Conservation (phyloP, 1,140 invertebrate species). For the Saccostrea cuccullata region DNA sequence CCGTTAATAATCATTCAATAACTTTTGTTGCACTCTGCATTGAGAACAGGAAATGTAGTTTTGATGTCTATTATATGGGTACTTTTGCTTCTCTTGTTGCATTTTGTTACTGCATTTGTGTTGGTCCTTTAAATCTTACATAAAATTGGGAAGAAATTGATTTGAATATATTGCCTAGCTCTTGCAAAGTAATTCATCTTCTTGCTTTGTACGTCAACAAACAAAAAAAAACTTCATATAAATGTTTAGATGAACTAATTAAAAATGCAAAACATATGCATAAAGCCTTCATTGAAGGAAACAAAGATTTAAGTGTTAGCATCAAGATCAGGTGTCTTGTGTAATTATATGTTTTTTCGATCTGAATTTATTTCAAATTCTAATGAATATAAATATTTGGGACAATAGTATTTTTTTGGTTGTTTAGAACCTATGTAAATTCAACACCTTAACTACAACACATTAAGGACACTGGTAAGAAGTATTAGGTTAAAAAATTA, state of each 20-base stretch:
- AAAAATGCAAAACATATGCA: conserved; percentile 9
- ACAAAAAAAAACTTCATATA: neutral
- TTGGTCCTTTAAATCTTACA: too few relatives aligned
- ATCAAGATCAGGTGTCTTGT: neutral
- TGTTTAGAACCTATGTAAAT: neutral
- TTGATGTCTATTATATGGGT: too few relatives aligned
- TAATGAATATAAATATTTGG: conserved; percentile 17
- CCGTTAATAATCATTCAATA: too few relatives aligned
- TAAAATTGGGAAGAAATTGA: too few relatives aligned
- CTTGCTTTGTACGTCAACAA: neutral
- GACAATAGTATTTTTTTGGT: neutral
- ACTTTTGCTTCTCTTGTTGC: too few relatives aligned
- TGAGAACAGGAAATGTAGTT: too few relatives aligned
- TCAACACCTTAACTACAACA: neutral
- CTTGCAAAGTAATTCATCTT: neutral
- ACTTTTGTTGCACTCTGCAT: too few relatives aligned
- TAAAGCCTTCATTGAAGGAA: neutral
- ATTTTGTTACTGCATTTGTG: too few relatives aligned
- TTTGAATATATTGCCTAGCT: too few relatives aligned
- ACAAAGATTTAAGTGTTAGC: neutral
- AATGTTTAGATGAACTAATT: neutral
- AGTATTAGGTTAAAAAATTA: neutral
- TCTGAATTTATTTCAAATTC: conserved; percentile 1
- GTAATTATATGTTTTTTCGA: neutral
- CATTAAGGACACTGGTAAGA: conserved; percentile 16